Evolutionary conservation across 2,113 vertebrate species (phyloP).

Genomic region (Abramis brama): DNA sequence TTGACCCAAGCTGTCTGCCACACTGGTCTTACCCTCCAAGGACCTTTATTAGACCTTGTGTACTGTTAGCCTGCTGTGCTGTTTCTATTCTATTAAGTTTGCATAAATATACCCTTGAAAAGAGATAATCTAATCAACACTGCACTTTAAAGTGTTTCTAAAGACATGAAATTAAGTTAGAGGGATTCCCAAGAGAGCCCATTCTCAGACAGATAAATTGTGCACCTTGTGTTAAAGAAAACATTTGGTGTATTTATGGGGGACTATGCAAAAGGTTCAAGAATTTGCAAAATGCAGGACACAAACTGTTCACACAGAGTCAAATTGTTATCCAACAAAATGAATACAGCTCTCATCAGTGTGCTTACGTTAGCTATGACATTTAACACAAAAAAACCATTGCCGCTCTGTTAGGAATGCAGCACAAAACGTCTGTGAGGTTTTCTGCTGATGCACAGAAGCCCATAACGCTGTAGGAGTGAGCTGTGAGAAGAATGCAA

Average conservation of each 20-base stretch:
- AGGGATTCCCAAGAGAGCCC: background rate
- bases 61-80: slow-evolving; percentile 15
- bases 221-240: slow-evolving; percentile 39
- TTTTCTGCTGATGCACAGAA: slow-evolving; percentile 51
- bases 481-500: slow-evolving; percentile 39
- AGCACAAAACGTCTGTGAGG: slow-evolving; percentile 25
- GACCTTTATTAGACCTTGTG: slow-evolving; percentile 30
- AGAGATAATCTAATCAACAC: slow-evolving; percentile 47
- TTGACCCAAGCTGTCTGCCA: slow-evolving; percentile 33
- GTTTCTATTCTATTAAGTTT: slow-evolving; percentile 5
- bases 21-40: slow-evolving; percentile 28
- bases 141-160: slow-evolving; percentile 24
- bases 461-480: slow-evolving; percentile 37
- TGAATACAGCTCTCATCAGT: slow-evolving; percentile 17
- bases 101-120: slow-evolving; percentile 40
- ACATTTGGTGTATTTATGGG: slow-evolving; percentile 37
- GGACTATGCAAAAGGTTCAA: slow-evolving; percentile 51
- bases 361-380: slow-evolving; percentile 56
- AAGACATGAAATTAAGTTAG: slow-evolving; percentile 29
- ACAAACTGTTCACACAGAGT: slow-evolving; percentile 43
- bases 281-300: slow-evolving; percentile 48
- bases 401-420: slow-evolving; percentile 48
- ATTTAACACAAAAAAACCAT: slow-evolving; percentile 49
- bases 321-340: slow-evolving; percentile 20
- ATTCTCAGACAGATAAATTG: background rate